phyloP scores from a whole-genome alignment of 2,113 vertebrate species.

The cat (Felis catus) region DNA sequence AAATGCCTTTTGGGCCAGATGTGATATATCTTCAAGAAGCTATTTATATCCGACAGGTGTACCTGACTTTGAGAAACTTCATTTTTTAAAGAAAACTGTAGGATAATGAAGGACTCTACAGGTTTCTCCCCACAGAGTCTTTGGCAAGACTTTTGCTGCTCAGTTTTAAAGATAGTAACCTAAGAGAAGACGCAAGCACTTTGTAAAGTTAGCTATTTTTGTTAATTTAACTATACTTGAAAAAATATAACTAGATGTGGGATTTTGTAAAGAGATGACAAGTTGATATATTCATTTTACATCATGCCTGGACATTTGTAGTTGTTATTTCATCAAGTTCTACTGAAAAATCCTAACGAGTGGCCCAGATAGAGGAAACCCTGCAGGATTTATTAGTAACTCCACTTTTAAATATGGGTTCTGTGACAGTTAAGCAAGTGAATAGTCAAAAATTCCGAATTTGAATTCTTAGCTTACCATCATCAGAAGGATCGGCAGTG shows the following conservation, averaged over 20 bases:
- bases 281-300: background rate
- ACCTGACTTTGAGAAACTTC: background rate
- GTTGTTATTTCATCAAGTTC: background rate
- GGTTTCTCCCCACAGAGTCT: background rate
- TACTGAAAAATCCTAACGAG: background rate
- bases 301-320: background rate
- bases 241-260: background rate
- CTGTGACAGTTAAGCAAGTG: background rate
- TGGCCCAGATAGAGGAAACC: background rate
- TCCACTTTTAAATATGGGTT: background rate
- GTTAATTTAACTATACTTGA: background rate
- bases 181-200: background rate
- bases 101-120: background rate
- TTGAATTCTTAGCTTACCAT: background rate
- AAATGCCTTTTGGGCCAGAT: slow-evolving; percentile 30
- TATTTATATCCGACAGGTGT: background rate
- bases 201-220: background rate
- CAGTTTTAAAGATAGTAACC: background rate
- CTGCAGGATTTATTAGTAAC: background rate
- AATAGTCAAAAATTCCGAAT: background rate
- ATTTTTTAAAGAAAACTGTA: background rate
- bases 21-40: background rate
- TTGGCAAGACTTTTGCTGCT: background rate
- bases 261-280: background rate
- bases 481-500: background rate